Conservation (phyloP, 2,888 invertebrate species). For the Pheosia gnoma region DNA sequence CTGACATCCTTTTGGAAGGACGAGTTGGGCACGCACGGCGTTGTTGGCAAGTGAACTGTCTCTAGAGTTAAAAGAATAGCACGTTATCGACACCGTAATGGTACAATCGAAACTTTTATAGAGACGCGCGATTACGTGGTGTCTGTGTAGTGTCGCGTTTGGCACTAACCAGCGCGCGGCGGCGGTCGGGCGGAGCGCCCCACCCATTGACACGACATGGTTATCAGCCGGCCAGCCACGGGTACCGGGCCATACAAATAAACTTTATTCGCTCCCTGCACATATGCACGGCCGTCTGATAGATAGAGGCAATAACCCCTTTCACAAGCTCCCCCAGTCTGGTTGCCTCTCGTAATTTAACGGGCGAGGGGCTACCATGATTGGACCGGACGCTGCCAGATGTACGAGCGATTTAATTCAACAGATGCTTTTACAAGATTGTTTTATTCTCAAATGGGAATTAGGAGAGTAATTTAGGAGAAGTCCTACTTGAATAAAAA, state of each 20-base stretch:
- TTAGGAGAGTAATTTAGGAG: slow-evolving; percentile 30
- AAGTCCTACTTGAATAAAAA: not conserved
- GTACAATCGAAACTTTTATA: slow-evolving; percentile 43
- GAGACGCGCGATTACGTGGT: slow-evolving; percentile 44
- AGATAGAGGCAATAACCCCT: slow-evolving; percentile 81
- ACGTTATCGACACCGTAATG: slow-evolving; percentile 36
- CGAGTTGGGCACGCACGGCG: slow-evolving; percentile 17
- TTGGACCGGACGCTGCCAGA: slow-evolving; percentile 58
- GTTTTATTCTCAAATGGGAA: slow-evolving; percentile 35
- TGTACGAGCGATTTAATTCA: slow-evolving; percentile 38
- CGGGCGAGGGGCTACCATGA: slow-evolving; percentile 73
- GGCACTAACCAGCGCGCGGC: slow-evolving; percentile 61
- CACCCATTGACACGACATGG: slow-evolving; percentile 72
- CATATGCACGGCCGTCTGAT: slow-evolving; percentile 69
- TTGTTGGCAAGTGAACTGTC: slow-evolving; percentile 10
- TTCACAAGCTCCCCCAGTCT: slow-evolving; percentile 74
- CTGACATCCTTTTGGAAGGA: slow-evolving; percentile 68
- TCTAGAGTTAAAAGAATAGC: slow-evolving; percentile 25
- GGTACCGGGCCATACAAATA: slow-evolving; percentile 74
- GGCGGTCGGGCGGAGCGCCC: slow-evolving; percentile 64
- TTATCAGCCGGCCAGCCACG: slow-evolving; percentile 73
- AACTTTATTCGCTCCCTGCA: slow-evolving; percentile 81
- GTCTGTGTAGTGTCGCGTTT: slow-evolving; percentile 59
- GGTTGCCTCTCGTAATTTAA: slow-evolving; percentile 76
- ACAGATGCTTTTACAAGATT: slow-evolving; percentile 22